These are phyloP conservation scores for Cataglyphis rosenhaueri DNA, from an alignment of 2,888 invertebrate species.

Conservation along the genomic window DNA sequence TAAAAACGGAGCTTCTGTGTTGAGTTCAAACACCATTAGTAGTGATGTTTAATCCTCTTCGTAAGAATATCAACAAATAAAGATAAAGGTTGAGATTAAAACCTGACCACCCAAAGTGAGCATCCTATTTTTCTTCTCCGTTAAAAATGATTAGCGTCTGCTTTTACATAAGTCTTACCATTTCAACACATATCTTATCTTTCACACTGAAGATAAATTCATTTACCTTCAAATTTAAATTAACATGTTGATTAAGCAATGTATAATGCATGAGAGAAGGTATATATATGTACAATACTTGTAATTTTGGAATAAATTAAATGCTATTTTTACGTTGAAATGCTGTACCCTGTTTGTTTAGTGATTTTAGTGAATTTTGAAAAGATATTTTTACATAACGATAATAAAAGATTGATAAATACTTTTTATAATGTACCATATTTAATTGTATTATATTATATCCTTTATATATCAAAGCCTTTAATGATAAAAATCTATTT, in stretches of 20 bases:
- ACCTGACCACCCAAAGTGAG: constrained; percentile 32
- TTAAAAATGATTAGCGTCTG: constrained; percentile 14
- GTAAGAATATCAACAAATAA: not conserved
- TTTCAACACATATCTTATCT: constrained; percentile 21
- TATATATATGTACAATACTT: not conserved
- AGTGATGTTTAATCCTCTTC: not conserved
- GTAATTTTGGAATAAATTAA: constrained; percentile 1
- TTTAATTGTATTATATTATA: not conserved
- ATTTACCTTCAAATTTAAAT: not conserved
- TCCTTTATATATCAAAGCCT: not conserved
- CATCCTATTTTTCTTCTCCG: not conserved
- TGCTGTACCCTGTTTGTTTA: not conserved
- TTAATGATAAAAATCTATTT: not conserved
- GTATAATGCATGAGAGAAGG: constrained; percentile 16
- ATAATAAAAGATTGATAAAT: not conserved
- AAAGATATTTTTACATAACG: not conserved
- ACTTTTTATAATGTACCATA: not conserved
- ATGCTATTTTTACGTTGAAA: not conserved
- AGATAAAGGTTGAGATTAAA: constrained; percentile 1
- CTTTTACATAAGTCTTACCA: constrained; percentile 17
- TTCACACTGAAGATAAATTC: constrained; percentile 15
- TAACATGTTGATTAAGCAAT: constrained; percentile 38
- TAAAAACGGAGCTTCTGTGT: not conserved
- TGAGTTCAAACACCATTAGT: not conserved
- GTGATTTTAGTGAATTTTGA: not conserved